Base-by-base conservation (phyloP, 1,140 invertebrate genomes). In the Oryzaephilus surinamensis region DNA sequence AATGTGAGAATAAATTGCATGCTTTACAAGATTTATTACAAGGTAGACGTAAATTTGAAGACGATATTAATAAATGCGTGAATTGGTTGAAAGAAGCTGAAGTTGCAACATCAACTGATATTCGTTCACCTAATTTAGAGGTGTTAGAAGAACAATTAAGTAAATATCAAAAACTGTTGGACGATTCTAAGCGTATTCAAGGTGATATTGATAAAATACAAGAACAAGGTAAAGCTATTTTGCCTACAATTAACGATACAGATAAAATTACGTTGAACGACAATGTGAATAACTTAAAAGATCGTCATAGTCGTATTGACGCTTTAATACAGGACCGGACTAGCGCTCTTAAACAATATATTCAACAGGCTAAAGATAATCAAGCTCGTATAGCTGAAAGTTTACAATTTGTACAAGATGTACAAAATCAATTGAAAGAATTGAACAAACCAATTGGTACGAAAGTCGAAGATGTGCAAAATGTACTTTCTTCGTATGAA, bases 21-120 rank as follows among this genome's bases (percentile, higher is more conserved):
- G 74, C 77, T 4, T 58, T 90, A 4, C 72, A 69, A 16, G 83
- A 85, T 64, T 64, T 87, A 7, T 60, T 89, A 7, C 73, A 81
- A 61, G 76, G 76, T 12, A 72, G 88, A 48, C 81, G 77, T 57
- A 69, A 78, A 11, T 87, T 93, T 52, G 87, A 93, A 62, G 75
- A 71, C 34, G 79, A 85, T 41, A 68, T 87, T 27, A 79, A 85
- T 38, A 79, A 81, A 47, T 84, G 81, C 55, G 73, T 83, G 45
- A 76, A 84, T 45, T 92, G 87, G 87, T 65, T 91, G 12, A 83
- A 85, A 33, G 80, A 92, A 69, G 84, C 84, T 29, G 87, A 92
- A 66, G 82, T 86, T 5, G 78, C 84, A 8, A 77, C 84, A 0
- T 80, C 82, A 8, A 74, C 80, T 19, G 87, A 91, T 51, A 60